Percentiles rank a stretch among this genome's conserved stretches.
Conservation (phyloP, 1,140 invertebrate species). For the Cydia fagiglandana region DNA sequence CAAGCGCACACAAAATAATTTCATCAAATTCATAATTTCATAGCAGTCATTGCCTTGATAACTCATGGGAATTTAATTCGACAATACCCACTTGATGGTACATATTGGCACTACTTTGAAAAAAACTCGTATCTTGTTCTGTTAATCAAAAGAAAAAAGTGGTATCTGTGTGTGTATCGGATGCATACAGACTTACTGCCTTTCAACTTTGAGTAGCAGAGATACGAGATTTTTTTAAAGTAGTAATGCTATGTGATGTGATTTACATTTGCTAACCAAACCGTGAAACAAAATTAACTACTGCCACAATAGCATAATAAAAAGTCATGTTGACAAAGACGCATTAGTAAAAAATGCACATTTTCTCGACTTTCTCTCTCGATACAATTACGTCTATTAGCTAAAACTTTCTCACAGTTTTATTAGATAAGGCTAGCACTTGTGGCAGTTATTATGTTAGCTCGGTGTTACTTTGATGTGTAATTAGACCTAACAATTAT, state of each 20-base stretch:
- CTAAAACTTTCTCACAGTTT: conserved; percentile 57
- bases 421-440: conserved; percentile 32
- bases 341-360: conserved; percentile 39
- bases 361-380: conserved; percentile 57
- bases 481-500: conserved; percentile 25
- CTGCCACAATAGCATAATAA: conserved; percentile 29
- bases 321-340: conserved; percentile 35
- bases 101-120: too few species aligned
- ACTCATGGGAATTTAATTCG: not conserved
- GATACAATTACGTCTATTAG: conserved; percentile 54
- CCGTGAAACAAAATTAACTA: conserved; percentile 22
- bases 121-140: too few species aligned
- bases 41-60: too few species aligned
- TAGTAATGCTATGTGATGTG: too few species aligned
- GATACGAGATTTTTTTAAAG: too few species aligned
- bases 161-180: too few species aligned
- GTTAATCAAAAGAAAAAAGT: too few species aligned
- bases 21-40: not conserved
- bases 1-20: not conserved
- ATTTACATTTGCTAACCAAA: conserved; percentile 8
- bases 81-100: not conserved
- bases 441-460: conserved; percentile 29
- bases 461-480: conserved; percentile 4
- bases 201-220: too few species aligned
- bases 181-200: too few species aligned